A percentile compares a stretch with the other conserved stretches of the same genome.
Conservation (phyloP, 35 echinoderm and acorn worm genomes). For the Hemicentrotus pulcherrimus region DNA sequence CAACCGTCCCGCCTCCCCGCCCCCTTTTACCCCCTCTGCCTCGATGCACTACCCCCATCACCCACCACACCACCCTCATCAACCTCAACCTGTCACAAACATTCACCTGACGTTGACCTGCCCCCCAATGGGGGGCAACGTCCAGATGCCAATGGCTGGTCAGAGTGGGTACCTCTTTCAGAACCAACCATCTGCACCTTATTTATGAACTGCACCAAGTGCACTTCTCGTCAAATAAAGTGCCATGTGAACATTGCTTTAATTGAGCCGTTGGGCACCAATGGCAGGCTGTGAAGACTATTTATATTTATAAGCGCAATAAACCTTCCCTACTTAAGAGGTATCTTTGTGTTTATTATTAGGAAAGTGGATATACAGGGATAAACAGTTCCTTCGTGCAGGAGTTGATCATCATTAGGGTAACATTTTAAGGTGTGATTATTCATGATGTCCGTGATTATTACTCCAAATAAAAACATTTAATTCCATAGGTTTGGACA, state of each 20-base stretch:
- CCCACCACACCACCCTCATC: neutral
- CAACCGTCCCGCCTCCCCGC: neutral
- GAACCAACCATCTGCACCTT: slow-evolving; percentile 4
- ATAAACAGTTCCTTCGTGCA: neutral
- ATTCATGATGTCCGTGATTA: neutral
- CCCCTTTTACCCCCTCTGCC: neutral
- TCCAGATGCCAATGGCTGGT: neutral
- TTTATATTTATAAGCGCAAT: neutral
- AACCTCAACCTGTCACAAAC: slow-evolving; percentile 37
- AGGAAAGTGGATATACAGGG: neutral
- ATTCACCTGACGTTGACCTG: neutral
- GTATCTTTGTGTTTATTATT: neutral
- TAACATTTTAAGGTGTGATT: neutral
- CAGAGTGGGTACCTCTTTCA: neutral
- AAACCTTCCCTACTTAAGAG: neutral
- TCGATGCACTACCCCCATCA: slow-evolving; percentile 1
- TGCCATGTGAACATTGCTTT: neutral
- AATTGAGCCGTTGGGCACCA: neutral
- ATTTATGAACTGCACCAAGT: neutral
- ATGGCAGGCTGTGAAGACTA: neutral
- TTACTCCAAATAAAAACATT: neutral
- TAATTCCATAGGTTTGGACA: neutral
- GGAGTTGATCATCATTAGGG: neutral
- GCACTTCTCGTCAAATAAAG: neutral
- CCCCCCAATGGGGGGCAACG: slow-evolving; percentile 24